Percentiles rank a stretch among this genome's conserved stretches.
Evolutionary conservation across 1,140 invertebrate genomes (phyloP).

Genomic region (Drosophila subpulchrella): DNA sequence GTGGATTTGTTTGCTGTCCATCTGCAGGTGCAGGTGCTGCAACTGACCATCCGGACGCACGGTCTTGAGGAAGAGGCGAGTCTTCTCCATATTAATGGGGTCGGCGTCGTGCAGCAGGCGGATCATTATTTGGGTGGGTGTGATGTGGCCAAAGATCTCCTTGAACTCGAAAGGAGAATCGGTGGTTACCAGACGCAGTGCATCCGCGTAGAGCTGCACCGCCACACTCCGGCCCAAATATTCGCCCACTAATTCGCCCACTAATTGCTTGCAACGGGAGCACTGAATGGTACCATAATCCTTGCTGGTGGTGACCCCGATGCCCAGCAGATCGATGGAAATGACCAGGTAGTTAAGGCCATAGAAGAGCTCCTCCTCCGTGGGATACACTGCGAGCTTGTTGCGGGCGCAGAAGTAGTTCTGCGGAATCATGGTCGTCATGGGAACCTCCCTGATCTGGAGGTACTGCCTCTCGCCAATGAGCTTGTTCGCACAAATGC

Average conservation of each 20-base stretch:
- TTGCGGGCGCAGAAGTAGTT: constrained; percentile 20
- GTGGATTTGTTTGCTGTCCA: constrained; percentile 21
- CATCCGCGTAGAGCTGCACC: constrained; percentile 35
- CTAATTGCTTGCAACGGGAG: constrained; percentile 31
- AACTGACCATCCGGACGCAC: constrained; percentile 52
- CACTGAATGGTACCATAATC: constrained; percentile 22
- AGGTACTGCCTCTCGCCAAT: constrained; percentile 12
- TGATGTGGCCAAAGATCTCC: constrained; percentile 39
- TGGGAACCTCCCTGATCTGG: constrained; percentile 27
- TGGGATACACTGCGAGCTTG: background rate
- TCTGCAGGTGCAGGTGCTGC: constrained; percentile 32
- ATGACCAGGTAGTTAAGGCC: constrained; percentile 52
- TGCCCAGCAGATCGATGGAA: background rate
- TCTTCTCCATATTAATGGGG: constrained; percentile 14
- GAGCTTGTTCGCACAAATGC: constrained; percentile 37
- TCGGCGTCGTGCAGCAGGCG: constrained; percentile 43
- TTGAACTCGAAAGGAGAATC: background rate
- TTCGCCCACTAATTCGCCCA: constrained; percentile 38
- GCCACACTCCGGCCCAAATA: constrained; percentile 18
- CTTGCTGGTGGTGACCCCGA: background rate
- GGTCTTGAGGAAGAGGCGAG: constrained; percentile 39
- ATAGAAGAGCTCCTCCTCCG: constrained; percentile 31
- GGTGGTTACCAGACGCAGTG: constrained; percentile 12
- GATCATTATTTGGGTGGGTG: constrained; percentile 45
- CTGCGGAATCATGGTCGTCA: constrained; percentile 17